Percentiles rank a stretch among this genome's conserved stretches.
Conservation (phyloP, 2,888 invertebrate species). For the Dynastes maya region DNA sequence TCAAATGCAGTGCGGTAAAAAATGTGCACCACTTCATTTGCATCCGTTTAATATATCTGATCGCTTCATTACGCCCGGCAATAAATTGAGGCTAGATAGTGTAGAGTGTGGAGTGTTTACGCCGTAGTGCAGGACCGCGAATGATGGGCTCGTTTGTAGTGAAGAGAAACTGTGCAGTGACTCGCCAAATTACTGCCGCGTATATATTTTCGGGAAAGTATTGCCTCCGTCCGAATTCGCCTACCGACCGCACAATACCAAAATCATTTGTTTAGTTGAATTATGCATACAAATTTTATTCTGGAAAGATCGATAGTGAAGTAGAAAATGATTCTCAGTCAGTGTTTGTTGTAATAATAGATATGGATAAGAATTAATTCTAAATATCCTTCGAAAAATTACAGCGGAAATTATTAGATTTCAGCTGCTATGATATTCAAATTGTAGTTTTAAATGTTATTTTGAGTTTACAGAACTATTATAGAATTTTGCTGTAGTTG, state of each 20-base stretch:
- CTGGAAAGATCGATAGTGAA: neutral
- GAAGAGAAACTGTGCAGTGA: constrained; percentile 41
- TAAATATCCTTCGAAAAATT: too few species aligned
- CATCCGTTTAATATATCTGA: constrained; percentile 59
- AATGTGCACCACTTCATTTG: constrained; percentile 53
- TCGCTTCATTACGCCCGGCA: constrained; percentile 59
- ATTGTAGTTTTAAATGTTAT: too few species aligned
- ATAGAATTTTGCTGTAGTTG: too few species aligned
- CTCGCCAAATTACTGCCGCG: constrained; percentile 53
- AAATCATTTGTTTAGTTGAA: constrained; percentile 1
- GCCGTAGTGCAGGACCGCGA: constrained; percentile 53
- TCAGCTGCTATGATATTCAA: too few species aligned
- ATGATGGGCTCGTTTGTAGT: constrained; percentile 58
- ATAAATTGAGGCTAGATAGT: constrained; percentile 55
- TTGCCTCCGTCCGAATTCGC: constrained; percentile 6
- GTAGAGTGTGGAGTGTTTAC: constrained; percentile 54
- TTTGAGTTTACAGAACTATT: too few species aligned
- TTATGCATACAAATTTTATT: neutral
- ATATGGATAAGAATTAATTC: too few species aligned
- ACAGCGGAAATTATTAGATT: too few species aligned
- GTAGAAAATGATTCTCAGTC: neutral
- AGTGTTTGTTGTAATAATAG: too few species aligned
- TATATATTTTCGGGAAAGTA: constrained; percentile 51
- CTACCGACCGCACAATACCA: neutral
- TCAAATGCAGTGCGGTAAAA: constrained; percentile 35